phyloP scores from a whole-genome alignment of 2,888 invertebrate species.

The Papilio gigon region DNA sequence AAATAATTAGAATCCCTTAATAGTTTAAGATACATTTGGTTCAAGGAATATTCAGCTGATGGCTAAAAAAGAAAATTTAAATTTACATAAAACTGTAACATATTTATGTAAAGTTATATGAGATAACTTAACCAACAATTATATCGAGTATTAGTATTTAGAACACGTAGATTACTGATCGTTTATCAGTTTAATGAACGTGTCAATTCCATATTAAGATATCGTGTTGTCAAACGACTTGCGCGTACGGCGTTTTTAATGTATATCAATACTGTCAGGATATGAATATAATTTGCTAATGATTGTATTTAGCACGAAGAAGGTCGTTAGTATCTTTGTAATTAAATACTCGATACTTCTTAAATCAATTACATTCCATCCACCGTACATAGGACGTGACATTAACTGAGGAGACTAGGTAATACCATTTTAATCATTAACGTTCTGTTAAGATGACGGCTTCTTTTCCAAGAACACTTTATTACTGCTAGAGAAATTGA shows the following conservation, averaged over 20 bases:
- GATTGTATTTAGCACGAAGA: constrained; percentile 1
- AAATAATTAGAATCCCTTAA: too few relatives aligned
- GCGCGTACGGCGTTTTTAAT: constrained; percentile 34
- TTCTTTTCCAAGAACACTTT: too few relatives aligned
- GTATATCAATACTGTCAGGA: constrained; percentile 34
- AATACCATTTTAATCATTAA: too few relatives aligned
- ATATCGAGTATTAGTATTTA: constrained; percentile 50
- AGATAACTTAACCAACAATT: constrained; percentile 25
- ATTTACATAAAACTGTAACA: too few relatives aligned
- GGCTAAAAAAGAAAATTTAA: too few relatives aligned
- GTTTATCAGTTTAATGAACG: constrained; percentile 55
- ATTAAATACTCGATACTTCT: background rate
- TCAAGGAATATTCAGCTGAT: too few relatives aligned
- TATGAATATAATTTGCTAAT: constrained; percentile 30
- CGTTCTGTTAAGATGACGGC: too few relatives aligned
- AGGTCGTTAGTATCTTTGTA: background rate
- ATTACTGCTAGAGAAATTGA: too few relatives aligned
- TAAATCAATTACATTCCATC: too few relatives aligned
- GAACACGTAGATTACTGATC: constrained; percentile 48
- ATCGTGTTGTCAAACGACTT: constrained; percentile 44
- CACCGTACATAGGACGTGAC: too few relatives aligned
- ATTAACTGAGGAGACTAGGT: too few relatives aligned
- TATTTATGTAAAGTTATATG: background rate
- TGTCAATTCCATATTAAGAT: constrained; percentile 57
- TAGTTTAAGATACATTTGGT: too few relatives aligned